These are phyloP conservation scores for Sarotherodon lohbergeri DNA, from an alignment of 2,113 vertebrate genomes.

Conservation along the genomic window DNA sequence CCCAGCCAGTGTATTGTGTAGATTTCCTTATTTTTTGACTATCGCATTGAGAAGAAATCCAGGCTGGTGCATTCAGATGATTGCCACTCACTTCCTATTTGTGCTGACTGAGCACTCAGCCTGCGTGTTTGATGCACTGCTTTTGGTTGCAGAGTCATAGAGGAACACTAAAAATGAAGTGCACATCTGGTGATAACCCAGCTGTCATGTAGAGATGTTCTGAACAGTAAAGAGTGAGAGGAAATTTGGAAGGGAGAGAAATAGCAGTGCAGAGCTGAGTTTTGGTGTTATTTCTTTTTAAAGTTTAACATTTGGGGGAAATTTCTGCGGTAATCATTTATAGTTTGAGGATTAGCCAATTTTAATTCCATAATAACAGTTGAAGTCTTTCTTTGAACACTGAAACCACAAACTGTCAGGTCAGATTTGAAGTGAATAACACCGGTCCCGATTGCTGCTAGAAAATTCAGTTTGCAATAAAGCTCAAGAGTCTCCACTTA, in stretches of 20 bases:
- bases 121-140: conserved; percentile 26
- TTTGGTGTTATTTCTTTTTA: not conserved
- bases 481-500: not conserved
- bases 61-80: conserved; percentile 12
- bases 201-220: conserved; percentile 32
- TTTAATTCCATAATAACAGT: not conserved
- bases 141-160: not conserved
- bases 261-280: not conserved
- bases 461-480: not conserved
- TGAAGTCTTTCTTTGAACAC: not conserved
- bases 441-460: not conserved
- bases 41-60: not conserved
- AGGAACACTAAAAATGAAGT: conserved; percentile 52
- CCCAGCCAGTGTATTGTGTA: not conserved
- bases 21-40: not conserved
- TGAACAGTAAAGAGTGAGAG: not conserved
- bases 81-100: conserved; percentile 31
- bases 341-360: not conserved
- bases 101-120: conserved; percentile 21
- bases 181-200: conserved; percentile 21
- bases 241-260: not conserved
- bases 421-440: not conserved
- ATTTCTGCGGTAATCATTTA: not conserved
- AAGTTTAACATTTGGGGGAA: not conserved
- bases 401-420: not conserved